Conservation (phyloP, 2,113 vertebrate species). For the Mixornis gularis region DNA sequence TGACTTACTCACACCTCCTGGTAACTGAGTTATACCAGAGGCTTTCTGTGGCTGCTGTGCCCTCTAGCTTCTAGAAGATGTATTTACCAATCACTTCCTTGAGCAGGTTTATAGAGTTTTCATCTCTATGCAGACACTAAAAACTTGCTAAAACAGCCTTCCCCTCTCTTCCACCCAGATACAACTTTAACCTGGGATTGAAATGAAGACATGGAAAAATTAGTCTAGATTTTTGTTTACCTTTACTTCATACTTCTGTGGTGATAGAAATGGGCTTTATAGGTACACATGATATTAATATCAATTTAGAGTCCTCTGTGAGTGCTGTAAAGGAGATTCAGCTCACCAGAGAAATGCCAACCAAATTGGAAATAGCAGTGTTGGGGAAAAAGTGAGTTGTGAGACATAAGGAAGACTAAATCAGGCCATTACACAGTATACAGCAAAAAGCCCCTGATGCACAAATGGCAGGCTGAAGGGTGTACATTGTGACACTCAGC, state of each 20-base stretch:
- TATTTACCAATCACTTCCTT: background rate
- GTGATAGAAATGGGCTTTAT: background rate
- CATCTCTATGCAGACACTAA: background rate
- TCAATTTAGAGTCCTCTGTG: background rate
- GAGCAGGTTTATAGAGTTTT: background rate
- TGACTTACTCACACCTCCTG: background rate
- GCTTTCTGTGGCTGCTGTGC: slow-evolving; percentile 44
- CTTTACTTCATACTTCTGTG: background rate
- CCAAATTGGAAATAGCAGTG: fast-evolving
- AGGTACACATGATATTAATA: background rate
- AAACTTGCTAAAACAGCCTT: background rate
- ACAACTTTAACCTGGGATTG: background rate
- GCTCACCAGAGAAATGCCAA: background rate
- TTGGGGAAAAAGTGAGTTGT: background rate
- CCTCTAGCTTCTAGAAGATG: slow-evolving; percentile 61
- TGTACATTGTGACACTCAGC: background rate
- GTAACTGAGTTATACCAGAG: background rate
- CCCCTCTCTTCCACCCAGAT: background rate
- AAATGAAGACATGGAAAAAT: background rate
- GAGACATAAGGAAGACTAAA: background rate
- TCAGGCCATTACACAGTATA: background rate
- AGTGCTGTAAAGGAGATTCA: background rate
- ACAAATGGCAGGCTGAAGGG: background rate
- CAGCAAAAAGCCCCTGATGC: background rate
- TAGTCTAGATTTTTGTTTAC: background rate